Evolutionary conservation across 2,113 vertebrate species (phyloP).

Genomic region (Sylvia atricapilla): DNA sequence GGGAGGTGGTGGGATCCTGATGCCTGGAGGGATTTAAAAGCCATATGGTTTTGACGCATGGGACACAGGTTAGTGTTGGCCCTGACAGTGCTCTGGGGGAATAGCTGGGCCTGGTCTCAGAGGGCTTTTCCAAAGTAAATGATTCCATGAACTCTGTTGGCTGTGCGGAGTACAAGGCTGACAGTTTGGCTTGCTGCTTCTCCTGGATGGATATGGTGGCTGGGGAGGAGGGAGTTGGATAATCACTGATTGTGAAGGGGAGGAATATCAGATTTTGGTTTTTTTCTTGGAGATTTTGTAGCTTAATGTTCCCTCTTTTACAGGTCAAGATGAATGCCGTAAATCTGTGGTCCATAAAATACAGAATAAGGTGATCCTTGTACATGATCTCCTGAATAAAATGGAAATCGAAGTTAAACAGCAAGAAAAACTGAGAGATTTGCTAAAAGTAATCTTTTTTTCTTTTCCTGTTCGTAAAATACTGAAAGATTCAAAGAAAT

Average conservation of each 20-base stretch:
- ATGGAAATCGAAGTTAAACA: slow-evolving; percentile 59
- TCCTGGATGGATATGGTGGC: accelerated
- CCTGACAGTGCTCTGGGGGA: not conserved
- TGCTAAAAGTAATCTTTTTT: slow-evolving; percentile 65
- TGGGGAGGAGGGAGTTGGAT: not conserved
- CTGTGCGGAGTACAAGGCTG: not conserved
- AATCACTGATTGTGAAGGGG: not conserved
- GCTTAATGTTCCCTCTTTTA: not conserved
- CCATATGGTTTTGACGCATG: not conserved
- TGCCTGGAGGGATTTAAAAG: not conserved
- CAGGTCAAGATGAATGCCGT: slow-evolving; percentile 45
- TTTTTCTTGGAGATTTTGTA: not conserved
- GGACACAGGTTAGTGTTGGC: not conserved
- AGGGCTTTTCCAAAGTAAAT: not conserved
- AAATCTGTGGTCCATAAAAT: slow-evolving; percentile 39
- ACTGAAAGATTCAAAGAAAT: not conserved
- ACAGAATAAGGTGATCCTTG: not conserved
- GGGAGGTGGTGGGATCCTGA: accelerated
- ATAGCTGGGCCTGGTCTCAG: not conserved
- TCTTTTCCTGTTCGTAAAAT: not conserved
- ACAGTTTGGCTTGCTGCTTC: not conserved
- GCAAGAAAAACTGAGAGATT: slow-evolving; percentile 38
- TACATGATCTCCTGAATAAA: slow-evolving; percentile 58
- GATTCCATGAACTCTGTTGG: not conserved
- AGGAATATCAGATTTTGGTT: not conserved